phyloP scores from a whole-genome alignment of 2,888 invertebrate species.

The Polietes domitor region DNA sequence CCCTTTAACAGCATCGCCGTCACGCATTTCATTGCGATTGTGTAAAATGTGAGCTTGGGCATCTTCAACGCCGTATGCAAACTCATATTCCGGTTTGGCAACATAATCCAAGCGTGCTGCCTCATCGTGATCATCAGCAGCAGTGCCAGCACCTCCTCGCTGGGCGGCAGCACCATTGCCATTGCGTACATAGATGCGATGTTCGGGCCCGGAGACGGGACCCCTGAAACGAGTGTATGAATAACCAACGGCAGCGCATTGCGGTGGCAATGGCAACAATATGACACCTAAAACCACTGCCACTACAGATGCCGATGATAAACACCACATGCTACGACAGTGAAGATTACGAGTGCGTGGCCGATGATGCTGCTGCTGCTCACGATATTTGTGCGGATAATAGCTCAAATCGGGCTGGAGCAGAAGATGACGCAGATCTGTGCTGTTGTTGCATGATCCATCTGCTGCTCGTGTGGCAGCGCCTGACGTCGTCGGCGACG shows the following conservation, averaged over 20 bases:
- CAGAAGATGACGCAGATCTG: not conserved
- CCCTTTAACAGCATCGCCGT: slow-evolving; percentile 87
- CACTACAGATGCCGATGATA: slow-evolving; percentile 56
- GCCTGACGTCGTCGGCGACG: not conserved
- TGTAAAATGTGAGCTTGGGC: slow-evolving; percentile 87
- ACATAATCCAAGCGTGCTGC: slow-evolving; percentile 85
- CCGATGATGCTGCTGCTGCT: not conserved
- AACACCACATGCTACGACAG: slow-evolving; percentile 30
- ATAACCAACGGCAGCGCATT: slow-evolving; percentile 82
- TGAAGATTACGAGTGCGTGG: slow-evolving; percentile 23
- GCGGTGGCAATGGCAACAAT: slow-evolving; percentile 58
- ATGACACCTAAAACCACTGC: slow-evolving; percentile 43
- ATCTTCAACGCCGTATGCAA: slow-evolving; percentile 89
- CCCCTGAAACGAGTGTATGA: slow-evolving; percentile 88
- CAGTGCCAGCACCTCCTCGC: slow-evolving; percentile 49
- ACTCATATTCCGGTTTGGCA: slow-evolving; percentile 89
- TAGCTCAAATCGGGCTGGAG: not conserved
- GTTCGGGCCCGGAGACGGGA: slow-evolving; percentile 86
- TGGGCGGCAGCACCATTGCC: slow-evolving; percentile 78
- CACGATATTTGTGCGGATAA: not conserved
- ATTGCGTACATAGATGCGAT: slow-evolving; percentile 76
- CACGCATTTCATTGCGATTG: slow-evolving; percentile 86
- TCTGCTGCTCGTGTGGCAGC: not conserved
- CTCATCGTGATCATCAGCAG: slow-evolving; percentile 71
- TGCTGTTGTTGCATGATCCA: not conserved